phyloP scores from a whole-genome alignment of 2,888 invertebrate genomes.

The Pterostichus niger region DNA sequence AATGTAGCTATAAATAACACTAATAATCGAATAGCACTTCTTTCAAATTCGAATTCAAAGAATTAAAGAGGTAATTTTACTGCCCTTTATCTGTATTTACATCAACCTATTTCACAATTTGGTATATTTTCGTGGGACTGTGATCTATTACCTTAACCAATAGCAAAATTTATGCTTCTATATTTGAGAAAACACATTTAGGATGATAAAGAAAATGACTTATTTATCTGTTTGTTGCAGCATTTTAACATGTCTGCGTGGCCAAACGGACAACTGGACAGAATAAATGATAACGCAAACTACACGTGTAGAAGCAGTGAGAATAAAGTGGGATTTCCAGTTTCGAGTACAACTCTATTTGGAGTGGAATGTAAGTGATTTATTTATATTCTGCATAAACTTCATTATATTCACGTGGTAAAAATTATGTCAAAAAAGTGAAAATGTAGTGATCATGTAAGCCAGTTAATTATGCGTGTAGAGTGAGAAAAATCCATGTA shows the following conservation, averaged over 20 bases:
- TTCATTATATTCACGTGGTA: constrained; percentile 2
- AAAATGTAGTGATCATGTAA: constrained; percentile 11
- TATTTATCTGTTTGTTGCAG: constrained; percentile 72
- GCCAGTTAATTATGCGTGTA: constrained; percentile 27
- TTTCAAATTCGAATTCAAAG: too few relatives aligned
- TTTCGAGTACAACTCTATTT: constrained; percentile 90
- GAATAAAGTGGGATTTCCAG: constrained; percentile 89
- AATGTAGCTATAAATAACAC: too few relatives aligned
- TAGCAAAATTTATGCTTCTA: too few relatives aligned
- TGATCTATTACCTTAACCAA: too few relatives aligned
- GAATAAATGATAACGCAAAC: constrained; percentile 87
- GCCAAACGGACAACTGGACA: constrained; percentile 88
- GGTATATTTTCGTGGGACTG: too few relatives aligned
- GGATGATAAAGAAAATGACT: neutral
- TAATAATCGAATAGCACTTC: too few relatives aligned
- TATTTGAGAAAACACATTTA: too few relatives aligned
- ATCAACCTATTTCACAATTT: too few relatives aligned
- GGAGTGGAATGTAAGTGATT: constrained; percentile 91
- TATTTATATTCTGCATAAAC: neutral
- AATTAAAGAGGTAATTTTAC: too few relatives aligned
- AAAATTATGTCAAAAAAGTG: constrained; percentile 37
- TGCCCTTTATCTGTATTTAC: too few relatives aligned
- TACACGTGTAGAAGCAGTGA: constrained; percentile 91
- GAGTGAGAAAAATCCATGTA: constrained; percentile 28
- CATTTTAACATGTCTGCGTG: constrained; percentile 93